phyloP scores from a whole-genome alignment of 1,140 invertebrate genomes.

The Ericerus pela region DNA sequence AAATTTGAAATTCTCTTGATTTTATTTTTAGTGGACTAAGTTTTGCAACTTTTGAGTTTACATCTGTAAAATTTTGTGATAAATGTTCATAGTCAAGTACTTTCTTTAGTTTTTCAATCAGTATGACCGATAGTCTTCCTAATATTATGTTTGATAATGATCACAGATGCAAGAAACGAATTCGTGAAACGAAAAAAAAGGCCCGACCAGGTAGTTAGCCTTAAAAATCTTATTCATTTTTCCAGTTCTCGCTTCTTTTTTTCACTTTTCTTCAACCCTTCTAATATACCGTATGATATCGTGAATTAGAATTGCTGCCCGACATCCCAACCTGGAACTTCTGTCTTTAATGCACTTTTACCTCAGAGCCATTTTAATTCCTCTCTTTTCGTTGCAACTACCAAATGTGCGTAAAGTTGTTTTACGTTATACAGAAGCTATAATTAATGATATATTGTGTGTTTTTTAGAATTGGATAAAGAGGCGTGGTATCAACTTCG shows the following conservation, averaged over 20 bases:
- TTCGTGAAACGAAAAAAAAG: slow-evolving; percentile 73
- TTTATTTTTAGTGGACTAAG: too few relatives aligned
- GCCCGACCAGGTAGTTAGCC: slow-evolving; percentile 61
- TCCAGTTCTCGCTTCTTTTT: neutral
- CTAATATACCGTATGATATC: neutral
- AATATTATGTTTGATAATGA: slow-evolving; percentile 32
- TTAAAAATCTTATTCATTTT: neutral
- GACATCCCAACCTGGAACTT: neutral
- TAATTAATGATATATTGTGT: slow-evolving; percentile 2
- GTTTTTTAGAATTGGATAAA: slow-evolving; percentile 70
- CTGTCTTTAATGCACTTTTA: neutral
- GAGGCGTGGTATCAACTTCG: slow-evolving; percentile 60
- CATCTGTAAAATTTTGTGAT: too few relatives aligned
- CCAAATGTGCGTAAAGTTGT: neutral
- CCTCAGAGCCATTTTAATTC: too few relatives aligned
- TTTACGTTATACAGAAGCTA: neutral
- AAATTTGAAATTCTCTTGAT: too few relatives aligned
- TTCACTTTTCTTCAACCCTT: neutral
- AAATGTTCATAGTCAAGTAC: too few relatives aligned
- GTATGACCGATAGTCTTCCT: too few relatives aligned
- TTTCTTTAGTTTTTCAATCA: too few relatives aligned
- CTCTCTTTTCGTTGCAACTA: neutral
- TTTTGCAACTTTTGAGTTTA: too few relatives aligned
- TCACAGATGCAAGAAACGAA: slow-evolving; percentile 62
- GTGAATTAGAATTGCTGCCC: neutral